Evolutionary conservation across 2,797 vertebrate species (phyloP).

Genomic region (Champsocephalus gunnari): DNA sequence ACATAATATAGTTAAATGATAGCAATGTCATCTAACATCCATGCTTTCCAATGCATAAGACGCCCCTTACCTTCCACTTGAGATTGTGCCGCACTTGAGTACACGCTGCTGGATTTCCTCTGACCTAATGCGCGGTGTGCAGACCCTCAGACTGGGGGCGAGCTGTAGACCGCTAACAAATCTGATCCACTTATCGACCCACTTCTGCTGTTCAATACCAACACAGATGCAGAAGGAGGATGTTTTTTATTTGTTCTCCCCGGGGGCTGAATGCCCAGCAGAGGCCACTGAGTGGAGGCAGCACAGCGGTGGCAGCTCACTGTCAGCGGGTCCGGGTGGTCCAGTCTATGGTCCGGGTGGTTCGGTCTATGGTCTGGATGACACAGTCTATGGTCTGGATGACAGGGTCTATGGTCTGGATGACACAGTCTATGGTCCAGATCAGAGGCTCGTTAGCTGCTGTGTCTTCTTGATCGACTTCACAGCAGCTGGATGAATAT

Average conservation of each 20-base stretch:
- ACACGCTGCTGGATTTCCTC: constrained; percentile 49
- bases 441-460: constrained; percentile 16
- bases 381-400: no score
- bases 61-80: constrained; percentile 64
- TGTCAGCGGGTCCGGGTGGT: neutral
- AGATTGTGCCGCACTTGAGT: constrained; percentile 51
- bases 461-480: constrained; percentile 31
- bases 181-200: constrained; percentile 66
- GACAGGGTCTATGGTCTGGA: no score
- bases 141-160: constrained; percentile 10
- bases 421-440: neutral
- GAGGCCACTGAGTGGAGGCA: constrained; percentile 37
- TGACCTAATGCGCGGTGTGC: constrained; percentile 31
- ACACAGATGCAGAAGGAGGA: constrained; percentile 36
- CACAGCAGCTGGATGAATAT: constrained; percentile 17
- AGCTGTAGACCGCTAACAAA: constrained; percentile 53
- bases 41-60: constrained; percentile 4
- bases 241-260: neutral
- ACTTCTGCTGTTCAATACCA: constrained; percentile 51
- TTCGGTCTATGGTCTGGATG: no score
- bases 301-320: constrained; percentile 19
- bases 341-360: no score
- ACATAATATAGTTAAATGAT: neutral
- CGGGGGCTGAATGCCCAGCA: constrained; percentile 17
- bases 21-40: constrained; percentile 3